These are phyloP conservation scores for Brevimyrus niger DNA, from an alignment of 2,113 vertebrate genomes.

Conservation along the genomic window DNA sequence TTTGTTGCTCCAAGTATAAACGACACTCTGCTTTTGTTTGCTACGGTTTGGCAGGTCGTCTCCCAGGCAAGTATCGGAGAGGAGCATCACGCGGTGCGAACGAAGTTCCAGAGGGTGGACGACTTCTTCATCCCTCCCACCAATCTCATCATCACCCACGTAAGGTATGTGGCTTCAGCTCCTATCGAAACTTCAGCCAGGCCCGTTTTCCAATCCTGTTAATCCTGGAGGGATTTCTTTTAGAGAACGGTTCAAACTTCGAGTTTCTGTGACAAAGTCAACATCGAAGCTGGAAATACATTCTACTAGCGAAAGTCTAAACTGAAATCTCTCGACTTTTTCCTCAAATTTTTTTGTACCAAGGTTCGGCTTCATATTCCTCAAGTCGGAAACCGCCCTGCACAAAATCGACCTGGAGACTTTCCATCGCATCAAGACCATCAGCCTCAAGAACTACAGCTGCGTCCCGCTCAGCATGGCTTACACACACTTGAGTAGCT, in stretches of 20 bases:
- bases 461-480: conserved; percentile 79
- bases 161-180: conserved; percentile 67
- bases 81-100: conserved; percentile 66
- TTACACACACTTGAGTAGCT: conserved; percentile 84
- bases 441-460: conserved; percentile 66
- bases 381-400: conserved; percentile 62
- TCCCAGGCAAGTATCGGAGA: conserved; percentile 78
- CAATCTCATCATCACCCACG: conserved; percentile 94
- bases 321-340: conserved; percentile 9
- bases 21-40: not conserved
- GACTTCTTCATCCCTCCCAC: conserved; percentile 92
- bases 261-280: not conserved
- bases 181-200: not conserved
- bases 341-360: conserved; percentile 22
- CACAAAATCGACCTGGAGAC: conserved; percentile 96
- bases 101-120: conserved; percentile 73
- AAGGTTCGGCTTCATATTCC: conserved; percentile 90
- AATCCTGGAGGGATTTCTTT: not conserved
- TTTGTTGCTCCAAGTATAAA: not conserved
- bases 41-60: conserved; percentile 65
- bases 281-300: not conserved
- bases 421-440: conserved; percentile 74
- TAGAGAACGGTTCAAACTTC: not conserved
- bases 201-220: no score
- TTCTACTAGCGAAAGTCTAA: not conserved